phyloP scores from a whole-genome alignment of 2,888 invertebrate species.

The Nemurella pictetii region DNA sequence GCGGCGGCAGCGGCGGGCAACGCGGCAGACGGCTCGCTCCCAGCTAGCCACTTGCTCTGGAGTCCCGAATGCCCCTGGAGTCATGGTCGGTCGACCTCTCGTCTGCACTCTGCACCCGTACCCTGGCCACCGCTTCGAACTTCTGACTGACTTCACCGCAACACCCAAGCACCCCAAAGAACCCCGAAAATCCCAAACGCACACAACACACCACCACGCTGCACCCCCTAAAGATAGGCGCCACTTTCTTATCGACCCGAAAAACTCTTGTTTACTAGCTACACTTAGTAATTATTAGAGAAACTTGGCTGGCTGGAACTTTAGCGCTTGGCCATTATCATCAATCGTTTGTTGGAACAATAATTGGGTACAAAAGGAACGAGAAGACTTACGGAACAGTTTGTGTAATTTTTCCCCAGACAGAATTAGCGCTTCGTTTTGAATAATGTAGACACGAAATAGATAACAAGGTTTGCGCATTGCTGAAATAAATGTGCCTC shows the following conservation, averaged over 20 bases:
- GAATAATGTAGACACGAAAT: not conserved
- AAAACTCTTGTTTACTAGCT: conserved; percentile 20
- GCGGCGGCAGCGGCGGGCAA: no score
- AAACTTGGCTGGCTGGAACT: not conserved
- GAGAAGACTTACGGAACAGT: not conserved
- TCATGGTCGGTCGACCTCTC: no score
- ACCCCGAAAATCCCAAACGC: not conserved
- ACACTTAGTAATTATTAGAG: not conserved
- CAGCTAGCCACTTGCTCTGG: no score
- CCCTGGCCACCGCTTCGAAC: no score
- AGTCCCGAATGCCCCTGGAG: no score
- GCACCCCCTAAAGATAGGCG: not conserved
- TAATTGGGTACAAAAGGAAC: not conserved
- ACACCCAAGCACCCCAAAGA: no score
- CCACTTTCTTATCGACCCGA: conserved; percentile 21
- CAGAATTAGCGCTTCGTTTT: not conserved
- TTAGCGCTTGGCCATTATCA: not conserved
- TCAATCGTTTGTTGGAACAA: not conserved
- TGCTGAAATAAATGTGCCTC: not conserved
- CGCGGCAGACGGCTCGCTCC: no score
- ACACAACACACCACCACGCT: no score
- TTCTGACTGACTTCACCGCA: no score
- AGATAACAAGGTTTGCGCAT: not conserved
- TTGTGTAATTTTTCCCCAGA: not conserved
- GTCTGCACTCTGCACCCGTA: no score